Evolutionary conservation across 1,140 invertebrate species (phyloP).

Genomic region (Leptinotarsa undecemlineata): DNA sequence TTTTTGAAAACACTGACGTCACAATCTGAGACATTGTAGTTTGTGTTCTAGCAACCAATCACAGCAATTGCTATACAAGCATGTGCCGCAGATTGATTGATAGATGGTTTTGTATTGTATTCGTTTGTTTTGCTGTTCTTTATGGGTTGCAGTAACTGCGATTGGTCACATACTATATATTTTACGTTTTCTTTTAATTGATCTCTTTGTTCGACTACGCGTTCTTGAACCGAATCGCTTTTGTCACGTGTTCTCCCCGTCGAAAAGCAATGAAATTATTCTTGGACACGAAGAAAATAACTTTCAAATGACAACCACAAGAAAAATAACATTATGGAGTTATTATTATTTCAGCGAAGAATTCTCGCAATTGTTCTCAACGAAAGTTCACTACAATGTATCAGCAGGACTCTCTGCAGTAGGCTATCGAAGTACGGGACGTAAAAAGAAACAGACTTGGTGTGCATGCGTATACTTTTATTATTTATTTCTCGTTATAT

Average conservation of each 20-base stretch:
- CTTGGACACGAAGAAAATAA: too few relatives aligned
- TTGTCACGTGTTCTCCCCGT: background rate
- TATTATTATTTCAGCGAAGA: too few relatives aligned
- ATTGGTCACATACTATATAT: too few relatives aligned
- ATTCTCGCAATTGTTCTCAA: background rate
- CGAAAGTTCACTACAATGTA: conserved; percentile 13
- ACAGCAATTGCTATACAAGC: background rate
- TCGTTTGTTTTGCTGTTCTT: background rate
- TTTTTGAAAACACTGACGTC: too few relatives aligned
- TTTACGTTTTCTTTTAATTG: background rate
- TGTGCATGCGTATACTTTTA: conserved; percentile 22
- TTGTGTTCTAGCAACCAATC: too few relatives aligned
- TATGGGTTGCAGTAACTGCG: too few relatives aligned
- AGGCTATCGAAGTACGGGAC: background rate
- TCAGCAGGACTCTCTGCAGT: background rate
- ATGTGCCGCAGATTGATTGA: background rate
- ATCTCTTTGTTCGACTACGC: background rate
- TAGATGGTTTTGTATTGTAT: background rate
- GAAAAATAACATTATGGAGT: too few relatives aligned
- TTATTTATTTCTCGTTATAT: conserved; percentile 23
- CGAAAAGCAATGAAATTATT: too few relatives aligned
- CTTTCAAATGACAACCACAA: too few relatives aligned
- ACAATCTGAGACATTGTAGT: too few relatives aligned
- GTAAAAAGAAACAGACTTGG: background rate
- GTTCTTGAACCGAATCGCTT: background rate